These are phyloP conservation scores for Zaprionus nigranus DNA, from an alignment of 1,140 invertebrate species.

Conservation along the genomic window DNA sequence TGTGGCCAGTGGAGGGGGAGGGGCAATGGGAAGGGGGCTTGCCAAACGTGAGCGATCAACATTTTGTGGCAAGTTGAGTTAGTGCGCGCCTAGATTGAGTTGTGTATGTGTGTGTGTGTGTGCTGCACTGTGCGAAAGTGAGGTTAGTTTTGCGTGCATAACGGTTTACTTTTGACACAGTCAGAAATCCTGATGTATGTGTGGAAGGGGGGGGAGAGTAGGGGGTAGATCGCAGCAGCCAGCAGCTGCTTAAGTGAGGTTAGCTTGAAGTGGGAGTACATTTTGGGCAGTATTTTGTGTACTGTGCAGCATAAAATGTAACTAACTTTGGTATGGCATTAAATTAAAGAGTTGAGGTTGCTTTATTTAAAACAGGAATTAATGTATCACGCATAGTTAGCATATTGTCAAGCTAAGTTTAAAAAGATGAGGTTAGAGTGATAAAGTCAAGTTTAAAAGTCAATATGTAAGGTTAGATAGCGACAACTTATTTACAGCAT, in stretches of 20 bases:
- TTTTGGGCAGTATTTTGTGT: background rate
- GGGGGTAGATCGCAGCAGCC: background rate
- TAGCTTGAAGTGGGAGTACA: background rate
- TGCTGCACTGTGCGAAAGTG: background rate
- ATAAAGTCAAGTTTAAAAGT: too few species aligned
- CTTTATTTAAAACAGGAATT: too few species aligned
- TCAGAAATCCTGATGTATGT: background rate
- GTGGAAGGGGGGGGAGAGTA: too few species aligned
- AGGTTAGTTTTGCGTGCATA: slow-evolving; percentile 12
- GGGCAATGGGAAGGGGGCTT: background rate
- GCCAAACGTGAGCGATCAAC: slow-evolving; percentile 29
- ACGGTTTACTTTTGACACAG: background rate
- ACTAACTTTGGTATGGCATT: too few species aligned
- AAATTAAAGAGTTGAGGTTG: too few species aligned
- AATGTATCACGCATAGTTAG: too few species aligned
- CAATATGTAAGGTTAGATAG: too few species aligned
- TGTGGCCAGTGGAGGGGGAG: background rate
- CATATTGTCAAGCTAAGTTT: background rate
- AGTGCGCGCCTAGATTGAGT: slow-evolving; percentile 17
- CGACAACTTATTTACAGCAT: too few species aligned
- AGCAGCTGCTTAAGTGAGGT: background rate
- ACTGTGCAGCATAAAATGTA: background rate
- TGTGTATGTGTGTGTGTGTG: background rate
- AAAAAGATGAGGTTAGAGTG: background rate
- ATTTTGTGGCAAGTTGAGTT: slow-evolving; percentile 26